Conservation (phyloP, 2,888 invertebrate genomes). For the Andrena haemorrhoa region DNA sequence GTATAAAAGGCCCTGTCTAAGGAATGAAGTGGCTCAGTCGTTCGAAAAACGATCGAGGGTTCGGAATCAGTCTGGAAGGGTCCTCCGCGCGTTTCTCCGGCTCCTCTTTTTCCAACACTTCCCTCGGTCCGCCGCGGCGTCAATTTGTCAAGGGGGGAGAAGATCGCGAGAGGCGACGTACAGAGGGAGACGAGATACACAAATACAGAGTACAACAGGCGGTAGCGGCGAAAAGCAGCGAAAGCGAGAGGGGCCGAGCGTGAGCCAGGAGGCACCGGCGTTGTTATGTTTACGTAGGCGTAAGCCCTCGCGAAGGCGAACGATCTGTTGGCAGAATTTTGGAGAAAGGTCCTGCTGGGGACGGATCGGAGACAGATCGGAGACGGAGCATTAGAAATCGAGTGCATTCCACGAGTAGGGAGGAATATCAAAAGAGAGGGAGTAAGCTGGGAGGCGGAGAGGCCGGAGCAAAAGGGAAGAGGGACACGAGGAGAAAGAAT, state of each 20-base stretch:
- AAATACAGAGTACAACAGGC: too few relatives aligned
- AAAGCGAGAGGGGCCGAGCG: too few relatives aligned
- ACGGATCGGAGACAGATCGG: neutral
- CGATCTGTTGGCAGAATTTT: neutral
- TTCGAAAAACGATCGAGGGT: constrained; percentile 58
- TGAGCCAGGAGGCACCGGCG: too few relatives aligned
- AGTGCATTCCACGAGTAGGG: constrained; percentile 29
- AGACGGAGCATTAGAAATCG: constrained; percentile 19
- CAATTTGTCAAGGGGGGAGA: too few relatives aligned
- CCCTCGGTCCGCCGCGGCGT: neutral
- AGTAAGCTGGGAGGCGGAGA: neutral
- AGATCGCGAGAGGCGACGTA: too few relatives aligned
- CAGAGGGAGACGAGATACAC: too few relatives aligned
- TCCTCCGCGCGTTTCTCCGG: constrained; percentile 8
- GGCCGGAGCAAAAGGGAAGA: constrained; percentile 10
- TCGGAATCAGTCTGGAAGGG: constrained; percentile 44
- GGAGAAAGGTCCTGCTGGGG: neutral
- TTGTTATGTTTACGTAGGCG: too few relatives aligned
- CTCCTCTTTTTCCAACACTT: constrained; percentile 9
- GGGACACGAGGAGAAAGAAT: constrained; percentile 17
- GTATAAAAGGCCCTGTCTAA: constrained; percentile 58
- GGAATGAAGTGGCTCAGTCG: constrained; percentile 56
- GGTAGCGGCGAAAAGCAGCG: too few relatives aligned
- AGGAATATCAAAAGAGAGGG: constrained; percentile 28
- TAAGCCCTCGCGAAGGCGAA: too few relatives aligned